Percentiles rank a stretch among this genome's conserved stretches.
Evolutionary conservation across 2,797 vertebrate genomes (phyloP).

Genomic region (Lutra lutra): DNA sequence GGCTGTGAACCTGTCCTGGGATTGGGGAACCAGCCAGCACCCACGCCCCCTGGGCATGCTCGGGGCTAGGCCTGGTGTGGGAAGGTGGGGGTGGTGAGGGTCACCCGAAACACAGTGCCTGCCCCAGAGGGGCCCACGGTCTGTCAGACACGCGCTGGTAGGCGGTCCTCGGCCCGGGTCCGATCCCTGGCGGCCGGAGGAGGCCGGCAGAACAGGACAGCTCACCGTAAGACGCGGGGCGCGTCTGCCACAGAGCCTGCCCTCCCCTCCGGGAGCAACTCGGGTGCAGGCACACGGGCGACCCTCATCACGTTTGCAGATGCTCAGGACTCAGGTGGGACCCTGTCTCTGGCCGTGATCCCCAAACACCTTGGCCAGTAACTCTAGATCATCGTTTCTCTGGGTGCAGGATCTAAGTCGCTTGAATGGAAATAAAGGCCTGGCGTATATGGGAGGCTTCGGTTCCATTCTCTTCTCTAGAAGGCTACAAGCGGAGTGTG

Average conservation of each 20-base stretch:
- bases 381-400: background rate
- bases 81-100: background rate
- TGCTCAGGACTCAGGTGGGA: rapidly evolving
- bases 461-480: background rate
- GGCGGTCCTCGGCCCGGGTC: rapidly evolving
- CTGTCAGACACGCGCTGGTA: background rate
- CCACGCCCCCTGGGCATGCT: background rate
- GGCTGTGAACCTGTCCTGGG: background rate
- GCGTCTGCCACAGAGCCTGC: background rate
- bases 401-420: background rate
- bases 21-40: background rate
- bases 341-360: background rate
- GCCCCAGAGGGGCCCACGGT: background rate
- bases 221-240: rapidly evolving
- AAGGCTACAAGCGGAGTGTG: background rate
- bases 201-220: rapidly evolving
- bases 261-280: background rate
- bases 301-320: background rate
- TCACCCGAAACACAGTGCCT: background rate
- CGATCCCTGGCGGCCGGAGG: background rate
- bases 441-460: background rate
- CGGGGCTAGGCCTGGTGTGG: background rate
- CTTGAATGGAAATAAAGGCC: background rate
- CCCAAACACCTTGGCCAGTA: background rate
- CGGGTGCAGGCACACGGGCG: background rate